Conservation (phyloP, 2,797 vertebrate species). For the Danio kyathit region DNA sequence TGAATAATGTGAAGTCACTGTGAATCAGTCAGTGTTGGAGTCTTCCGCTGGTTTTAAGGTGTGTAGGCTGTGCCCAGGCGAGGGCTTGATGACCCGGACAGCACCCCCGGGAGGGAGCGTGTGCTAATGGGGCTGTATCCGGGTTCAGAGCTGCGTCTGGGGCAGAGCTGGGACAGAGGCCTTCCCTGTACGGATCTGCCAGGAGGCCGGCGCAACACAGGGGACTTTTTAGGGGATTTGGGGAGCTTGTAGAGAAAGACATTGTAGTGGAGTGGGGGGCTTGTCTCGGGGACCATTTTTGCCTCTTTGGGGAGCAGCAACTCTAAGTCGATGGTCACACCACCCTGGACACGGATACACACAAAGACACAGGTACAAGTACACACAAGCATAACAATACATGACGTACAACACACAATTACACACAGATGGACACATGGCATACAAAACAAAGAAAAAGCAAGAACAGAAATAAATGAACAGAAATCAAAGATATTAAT, state of each 20-base stretch:
- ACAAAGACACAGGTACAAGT: constrained; percentile 60
- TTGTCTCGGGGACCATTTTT: constrained; percentile 72
- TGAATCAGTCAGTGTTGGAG: not conserved
- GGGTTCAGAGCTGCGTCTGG: constrained; percentile 52
- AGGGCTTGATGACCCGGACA: constrained; percentile 60
- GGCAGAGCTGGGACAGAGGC: constrained; percentile 64
- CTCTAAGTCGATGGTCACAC: constrained; percentile 82
- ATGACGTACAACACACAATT: constrained; percentile 52
- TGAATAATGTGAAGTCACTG: not conserved
- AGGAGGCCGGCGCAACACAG: constrained; percentile 50
- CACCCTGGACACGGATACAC: constrained; percentile 74
- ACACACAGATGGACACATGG: constrained; percentile 27
- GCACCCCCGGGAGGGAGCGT: constrained; percentile 75
- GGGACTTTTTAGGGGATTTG: constrained; percentile 67
- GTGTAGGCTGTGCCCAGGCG: constrained; percentile 50
- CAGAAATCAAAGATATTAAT: not conserved
- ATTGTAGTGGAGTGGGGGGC: constrained; percentile 75
- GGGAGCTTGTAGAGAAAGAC: constrained; percentile 82
- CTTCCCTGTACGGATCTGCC: constrained; percentile 64
- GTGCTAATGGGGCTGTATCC: constrained; percentile 74
- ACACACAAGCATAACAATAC: constrained; percentile 64
- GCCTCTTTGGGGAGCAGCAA: constrained; percentile 81
- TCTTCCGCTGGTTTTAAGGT: constrained; percentile 39
- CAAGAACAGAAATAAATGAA: not conserved
- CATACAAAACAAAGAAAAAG: constrained; percentile 2